Evolutionary conservation across 2,888 invertebrate species (phyloP), one percentile per base, ranked within the genome.

Genomic region (Scelioninae gen. 1): DNA sequence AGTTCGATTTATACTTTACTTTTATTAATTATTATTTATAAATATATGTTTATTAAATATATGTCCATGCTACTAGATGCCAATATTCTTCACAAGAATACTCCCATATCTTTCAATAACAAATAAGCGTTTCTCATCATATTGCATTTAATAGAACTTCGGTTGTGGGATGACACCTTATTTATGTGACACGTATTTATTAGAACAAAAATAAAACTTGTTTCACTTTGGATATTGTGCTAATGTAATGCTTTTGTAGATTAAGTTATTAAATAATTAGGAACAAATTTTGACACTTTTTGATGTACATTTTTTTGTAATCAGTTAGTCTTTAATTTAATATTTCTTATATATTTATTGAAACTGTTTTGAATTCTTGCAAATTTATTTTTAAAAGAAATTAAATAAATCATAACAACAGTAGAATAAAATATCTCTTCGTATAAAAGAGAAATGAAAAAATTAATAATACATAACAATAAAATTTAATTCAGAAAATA

Each of bases 201-300:
- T n/a, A n/a, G 40, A 45, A 53, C 60, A 72, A 74, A 76, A 62
- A 34, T 56, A 40, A 7, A 34, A 13, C n/a, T 29, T 62, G 23
- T 55, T 71, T 65, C 49, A 13, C 71, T 65, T 79, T 66, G n/a
- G 43, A 72, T 56, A 62, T 55, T 75, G 55, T 69, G 29, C 76
- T 83, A 66, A 43, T 68, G 32, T 76, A 68, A 75, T 65, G 71
- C 75, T 82, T 63, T 63, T 38, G 56, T 49, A 78, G 58, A 34
- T 45, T 69, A 62, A 65, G 69, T 63, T 51, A 16, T 68, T 62
- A 66, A 83, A 60, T 80, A 66, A 71, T 76, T 83, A 83, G 83
- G 83, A 83, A 83, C 83, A 80, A 83, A 80, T 83, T 83, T 83
- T 83, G 83, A 83, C 80, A 83, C 68, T 83, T 29, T 68, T 68